phyloP scores from a whole-genome alignment of 2,888 invertebrate species.

The Ferdinandea cuprea region DNA sequence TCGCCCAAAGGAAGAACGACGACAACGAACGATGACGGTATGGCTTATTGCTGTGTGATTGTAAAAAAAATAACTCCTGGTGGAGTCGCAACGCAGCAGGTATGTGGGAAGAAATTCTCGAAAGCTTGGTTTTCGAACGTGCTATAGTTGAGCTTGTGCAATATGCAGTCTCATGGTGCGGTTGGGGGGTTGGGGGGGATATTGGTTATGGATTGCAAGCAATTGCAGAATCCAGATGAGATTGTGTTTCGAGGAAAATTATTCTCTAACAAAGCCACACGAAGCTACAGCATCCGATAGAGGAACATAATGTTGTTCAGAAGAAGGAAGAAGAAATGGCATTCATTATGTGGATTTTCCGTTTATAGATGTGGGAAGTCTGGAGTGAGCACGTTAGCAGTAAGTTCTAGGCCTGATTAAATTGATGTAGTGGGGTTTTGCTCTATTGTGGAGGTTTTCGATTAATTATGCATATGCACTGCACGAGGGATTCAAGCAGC shows the following conservation, averaged over 20 bases:
- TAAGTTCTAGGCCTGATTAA: slow-evolving; percentile 40
- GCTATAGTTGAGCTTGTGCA: slow-evolving; percentile 32
- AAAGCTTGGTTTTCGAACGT: slow-evolving; percentile 29
- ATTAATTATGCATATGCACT: no score
- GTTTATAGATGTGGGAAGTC: slow-evolving; percentile 22
- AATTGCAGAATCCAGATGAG: neutral
- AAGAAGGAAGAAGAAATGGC: neutral
- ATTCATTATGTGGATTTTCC: slow-evolving; percentile 35
- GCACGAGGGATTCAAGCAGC: no score
- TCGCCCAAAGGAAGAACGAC: slow-evolving; percentile 18
- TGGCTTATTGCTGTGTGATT: slow-evolving; percentile 62
- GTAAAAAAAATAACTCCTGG: slow-evolving; percentile 44
- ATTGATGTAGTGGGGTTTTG: slow-evolving; percentile 3
- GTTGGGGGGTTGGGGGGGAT: slow-evolving; percentile 31
- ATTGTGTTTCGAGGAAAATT: slow-evolving; percentile 54
- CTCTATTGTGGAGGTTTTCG: neutral
- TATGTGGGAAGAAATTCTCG: neutral
- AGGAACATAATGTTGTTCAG: slow-evolving; percentile 3
- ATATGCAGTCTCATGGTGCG: neutral
- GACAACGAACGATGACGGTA: slow-evolving; percentile 25
- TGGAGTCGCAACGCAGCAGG: neutral
- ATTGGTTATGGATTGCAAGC: slow-evolving; percentile 67
- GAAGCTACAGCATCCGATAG: slow-evolving; percentile 48
- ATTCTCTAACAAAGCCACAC: slow-evolving; percentile 53
- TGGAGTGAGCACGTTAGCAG: slow-evolving; percentile 25